phyloP scores from a whole-genome alignment of 2,888 invertebrate genomes.

The Oxyteleia sp. region DNA sequence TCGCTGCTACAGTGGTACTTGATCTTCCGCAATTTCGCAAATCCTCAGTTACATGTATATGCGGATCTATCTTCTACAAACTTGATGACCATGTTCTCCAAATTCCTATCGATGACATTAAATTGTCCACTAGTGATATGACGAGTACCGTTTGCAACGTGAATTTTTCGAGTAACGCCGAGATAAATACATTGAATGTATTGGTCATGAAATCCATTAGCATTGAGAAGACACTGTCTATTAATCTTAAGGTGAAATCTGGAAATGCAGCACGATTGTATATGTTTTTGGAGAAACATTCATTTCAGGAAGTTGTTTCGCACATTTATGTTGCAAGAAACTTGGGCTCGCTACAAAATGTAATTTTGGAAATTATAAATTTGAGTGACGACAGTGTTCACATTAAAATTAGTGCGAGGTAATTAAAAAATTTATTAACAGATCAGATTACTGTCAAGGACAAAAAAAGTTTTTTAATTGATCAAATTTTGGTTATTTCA shows the following conservation, averaged over 20 bases:
- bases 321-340: slow-evolving; percentile 77
- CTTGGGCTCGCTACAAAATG: slow-evolving; percentile 78
- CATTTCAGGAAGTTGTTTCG: slow-evolving; percentile 76
- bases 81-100: slow-evolving; percentile 80
- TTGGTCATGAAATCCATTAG: slow-evolving; percentile 80
- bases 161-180: slow-evolving; percentile 63
- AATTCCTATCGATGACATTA: slow-evolving; percentile 75
- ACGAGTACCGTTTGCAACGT: slow-evolving; percentile 74
- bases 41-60: slow-evolving; percentile 68
- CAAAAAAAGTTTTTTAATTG: too few relatives aligned
- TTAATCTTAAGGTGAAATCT: slow-evolving; percentile 68
- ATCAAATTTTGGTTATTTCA: too few relatives aligned
- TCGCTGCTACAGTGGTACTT: slow-evolving; percentile 79
- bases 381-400: slow-evolving; percentile 66
- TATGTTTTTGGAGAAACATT: slow-evolving; percentile 75
- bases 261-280: slow-evolving; percentile 63
- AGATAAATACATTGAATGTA: slow-evolving; percentile 75
- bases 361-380: slow-evolving; percentile 80
- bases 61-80: slow-evolving; percentile 80
- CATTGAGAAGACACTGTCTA: slow-evolving; percentile 76
- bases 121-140: slow-evolving; percentile 74
- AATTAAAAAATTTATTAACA: too few relatives aligned
- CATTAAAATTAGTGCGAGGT: slow-evolving; percentile 81
- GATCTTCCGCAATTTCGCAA: slow-evolving; percentile 81
- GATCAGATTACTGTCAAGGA: too few relatives aligned